phyloP scores from a whole-genome alignment of 1,140 invertebrate genomes.

The Leguminivora glycinivorella region DNA sequence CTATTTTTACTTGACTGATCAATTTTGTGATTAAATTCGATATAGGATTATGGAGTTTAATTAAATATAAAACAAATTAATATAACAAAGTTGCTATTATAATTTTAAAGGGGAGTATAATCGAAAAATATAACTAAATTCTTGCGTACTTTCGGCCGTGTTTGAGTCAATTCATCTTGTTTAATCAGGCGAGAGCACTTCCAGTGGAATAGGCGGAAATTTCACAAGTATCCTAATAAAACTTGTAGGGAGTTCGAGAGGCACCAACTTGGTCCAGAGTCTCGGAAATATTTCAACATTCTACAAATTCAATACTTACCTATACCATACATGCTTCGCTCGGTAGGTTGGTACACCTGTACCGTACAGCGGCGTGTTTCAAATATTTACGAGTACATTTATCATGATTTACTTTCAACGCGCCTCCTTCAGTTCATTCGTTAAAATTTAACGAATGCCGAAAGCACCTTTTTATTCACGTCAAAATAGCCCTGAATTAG shows the following conservation, averaged over 20 bases:
- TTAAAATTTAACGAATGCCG: constrained; percentile 21
- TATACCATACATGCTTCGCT: constrained; percentile 31
- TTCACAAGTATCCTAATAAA: constrained; percentile 78
- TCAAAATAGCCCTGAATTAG: not conserved
- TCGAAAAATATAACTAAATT: constrained; percentile 59
- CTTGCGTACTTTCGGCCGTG: constrained; percentile 41
- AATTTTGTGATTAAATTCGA: not conserved
- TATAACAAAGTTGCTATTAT: not conserved
- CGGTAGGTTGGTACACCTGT: constrained; percentile 3
- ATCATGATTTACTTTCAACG: constrained; percentile 33
- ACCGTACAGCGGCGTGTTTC: constrained; percentile 27
- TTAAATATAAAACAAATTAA: not conserved
- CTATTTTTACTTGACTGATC: not conserved
- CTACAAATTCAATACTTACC: constrained; percentile 53
- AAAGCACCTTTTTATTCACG: constrained; percentile 9
- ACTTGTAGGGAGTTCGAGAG: constrained; percentile 66
- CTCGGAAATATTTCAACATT: constrained; percentile 57
- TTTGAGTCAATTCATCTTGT: constrained; percentile 73
- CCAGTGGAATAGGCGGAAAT: constrained; percentile 67
- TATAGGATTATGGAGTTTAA: not conserved
- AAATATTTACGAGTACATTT: constrained; percentile 33
- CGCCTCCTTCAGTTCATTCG: constrained; percentile 18
- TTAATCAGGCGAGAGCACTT: constrained; percentile 73
- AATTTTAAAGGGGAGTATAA: constrained; percentile 38
- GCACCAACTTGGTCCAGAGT: constrained; percentile 42